A percentile compares a stretch with the other conserved stretches of the same genome.
phyloP scores from a whole-genome alignment of 2,888 invertebrate genomes.

The Balanococcus diminutus region DNA sequence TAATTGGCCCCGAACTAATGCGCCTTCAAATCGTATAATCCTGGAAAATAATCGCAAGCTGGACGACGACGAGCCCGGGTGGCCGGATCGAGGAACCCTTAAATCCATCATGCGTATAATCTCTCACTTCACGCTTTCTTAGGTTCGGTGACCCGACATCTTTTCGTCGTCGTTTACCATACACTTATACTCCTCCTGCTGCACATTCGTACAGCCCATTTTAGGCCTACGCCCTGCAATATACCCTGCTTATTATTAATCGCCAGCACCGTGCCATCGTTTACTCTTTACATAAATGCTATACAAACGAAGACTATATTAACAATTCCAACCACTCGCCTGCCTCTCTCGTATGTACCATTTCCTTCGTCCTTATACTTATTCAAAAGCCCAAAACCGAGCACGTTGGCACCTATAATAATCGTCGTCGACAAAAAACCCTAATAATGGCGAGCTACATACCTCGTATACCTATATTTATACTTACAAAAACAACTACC shows the following conservation, averaged over 20 bases:
- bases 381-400: background rate
- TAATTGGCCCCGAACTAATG: background rate
- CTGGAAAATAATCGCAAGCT: background rate
- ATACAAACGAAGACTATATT: background rate
- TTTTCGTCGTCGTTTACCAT: background rate
- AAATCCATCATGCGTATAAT: constrained; percentile 20
- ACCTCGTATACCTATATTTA: background rate
- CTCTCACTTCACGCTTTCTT: constrained; percentile 16
- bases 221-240: background rate
- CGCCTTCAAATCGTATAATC: background rate
- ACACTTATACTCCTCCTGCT: background rate
- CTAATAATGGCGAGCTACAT: background rate
- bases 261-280: background rate
- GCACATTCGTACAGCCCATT: constrained; percentile 20
- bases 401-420: background rate
- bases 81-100: background rate
- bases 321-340: background rate
- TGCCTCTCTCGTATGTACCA: background rate
- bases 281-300: background rate
- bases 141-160: constrained; percentile 27
- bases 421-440: background rate
- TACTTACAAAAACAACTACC: background rate
- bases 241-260: constrained; percentile 12
- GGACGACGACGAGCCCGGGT: background rate
- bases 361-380: background rate